Base-by-base conservation (phyloP, 2,888 invertebrate genomes). In the Drosophila anomalata region DNA sequence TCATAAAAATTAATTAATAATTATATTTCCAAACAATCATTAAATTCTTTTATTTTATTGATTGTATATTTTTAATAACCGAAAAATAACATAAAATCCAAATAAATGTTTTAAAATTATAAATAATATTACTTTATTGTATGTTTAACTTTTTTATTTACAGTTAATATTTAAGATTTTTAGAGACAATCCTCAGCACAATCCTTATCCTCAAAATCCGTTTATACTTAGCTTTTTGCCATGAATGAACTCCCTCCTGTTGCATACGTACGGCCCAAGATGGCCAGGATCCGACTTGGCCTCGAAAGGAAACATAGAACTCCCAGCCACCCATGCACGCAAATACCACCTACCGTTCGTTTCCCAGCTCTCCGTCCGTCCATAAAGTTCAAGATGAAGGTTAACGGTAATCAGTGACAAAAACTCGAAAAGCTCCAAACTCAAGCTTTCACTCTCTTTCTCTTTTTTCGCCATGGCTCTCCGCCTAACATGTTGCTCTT, bases 181-280 rank as follows among this genome's bases (percentile, higher is more conserved):
- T 33, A 11, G 33, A 9, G 5, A 36, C 36, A 11, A 36, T 36
- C 36, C 36, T 41, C 14, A 14, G 14, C 17, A n/a, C n/a, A 11
- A 36, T 36, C 36, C 12, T 42, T 41, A 41, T 8, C 41, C 8
- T 22, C 20, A 12, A 22, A 12, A 22, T 17, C 17, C 20, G 1
- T 1, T 11, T 20, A 7, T 47, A 11, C 47, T 33, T 22, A 14
- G 14, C 12, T 50, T 12, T 48, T 58, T 51, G 36, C 72, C 76
- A 87, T 84, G 85, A 87, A 84, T 84, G 87, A 85, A 77, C 82
- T 82, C 78, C 86, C 88, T 87, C 86, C 86, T 87, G 86, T 87
- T 87, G 86, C 86, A 86, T 88, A 84, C 84, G 87, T 85, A 80
- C 75, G 82, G 77, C 78, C 79, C 55, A 68, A 54, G 58, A 54